Conservation (phyloP, 64 coral and sea anemone species). For the Orbicella faveolata region DNA sequence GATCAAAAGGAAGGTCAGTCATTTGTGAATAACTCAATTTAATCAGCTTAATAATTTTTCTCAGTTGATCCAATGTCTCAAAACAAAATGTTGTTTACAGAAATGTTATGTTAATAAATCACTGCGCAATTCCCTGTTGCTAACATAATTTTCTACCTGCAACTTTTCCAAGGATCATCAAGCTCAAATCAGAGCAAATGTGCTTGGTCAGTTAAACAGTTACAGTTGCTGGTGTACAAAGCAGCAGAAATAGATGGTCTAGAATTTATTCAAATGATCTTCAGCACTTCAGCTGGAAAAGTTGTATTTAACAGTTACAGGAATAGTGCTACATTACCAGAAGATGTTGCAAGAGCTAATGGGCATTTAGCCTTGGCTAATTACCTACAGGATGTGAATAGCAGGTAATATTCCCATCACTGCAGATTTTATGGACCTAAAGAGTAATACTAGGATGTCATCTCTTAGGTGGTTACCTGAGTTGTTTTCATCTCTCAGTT, state of each 20-base stretch:
- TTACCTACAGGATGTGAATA: slow-evolving; percentile 19
- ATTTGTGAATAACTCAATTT: too few relatives aligned
- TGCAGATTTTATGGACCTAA: not conserved
- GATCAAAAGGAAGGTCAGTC: too few relatives aligned
- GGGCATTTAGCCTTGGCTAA: not conserved
- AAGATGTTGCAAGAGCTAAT: slow-evolving; percentile 41
- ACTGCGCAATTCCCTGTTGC: too few relatives aligned
- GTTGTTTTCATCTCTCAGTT: not conserved
- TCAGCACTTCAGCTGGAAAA: slow-evolving; percentile 33
- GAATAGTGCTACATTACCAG: slow-evolving; percentile 10
- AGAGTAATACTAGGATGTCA: too few relatives aligned
- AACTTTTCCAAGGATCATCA: not conserved
- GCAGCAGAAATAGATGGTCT: slow-evolving; percentile 32
- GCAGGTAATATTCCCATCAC: not conserved
- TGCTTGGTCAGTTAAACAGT: not conserved
- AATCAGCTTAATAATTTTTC: too few relatives aligned
- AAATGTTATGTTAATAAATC: too few relatives aligned
- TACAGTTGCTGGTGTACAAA: slow-evolving; percentile 34
- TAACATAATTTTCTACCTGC: not conserved
- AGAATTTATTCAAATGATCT: slow-evolving; percentile 33
- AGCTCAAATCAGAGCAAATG: not conserved
- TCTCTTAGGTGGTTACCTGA: not conserved
- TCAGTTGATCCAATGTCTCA: too few relatives aligned
- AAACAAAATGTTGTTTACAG: too few relatives aligned
- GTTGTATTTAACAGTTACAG: slow-evolving; percentile 28